phyloP scores from a whole-genome alignment of 2,888 invertebrate species.

The Drosophila tanythrix region DNA sequence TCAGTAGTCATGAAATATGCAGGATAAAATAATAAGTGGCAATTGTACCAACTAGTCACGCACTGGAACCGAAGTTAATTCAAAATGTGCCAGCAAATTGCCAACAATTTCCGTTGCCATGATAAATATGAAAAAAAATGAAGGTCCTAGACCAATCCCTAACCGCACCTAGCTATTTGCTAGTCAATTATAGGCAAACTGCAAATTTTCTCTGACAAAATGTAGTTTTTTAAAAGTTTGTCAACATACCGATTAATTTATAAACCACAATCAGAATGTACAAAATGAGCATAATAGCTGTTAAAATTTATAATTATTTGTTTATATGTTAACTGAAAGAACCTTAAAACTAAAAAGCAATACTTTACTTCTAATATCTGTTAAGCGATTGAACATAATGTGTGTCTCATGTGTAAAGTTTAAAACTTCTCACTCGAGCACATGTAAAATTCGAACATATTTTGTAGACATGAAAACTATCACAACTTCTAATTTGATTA shows the following conservation, averaged over 20 bases:
- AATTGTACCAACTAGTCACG: slow-evolving; percentile 29
- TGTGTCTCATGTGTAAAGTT: background rate
- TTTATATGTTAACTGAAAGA: no score
- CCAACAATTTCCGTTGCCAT: slow-evolving; percentile 13
- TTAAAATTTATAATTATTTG: background rate
- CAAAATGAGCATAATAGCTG: background rate
- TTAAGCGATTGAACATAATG: background rate
- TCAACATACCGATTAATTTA: background rate
- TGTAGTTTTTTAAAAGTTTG: background rate
- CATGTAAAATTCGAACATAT: background rate
- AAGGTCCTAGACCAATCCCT: background rate
- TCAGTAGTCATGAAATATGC: slow-evolving; percentile 55
- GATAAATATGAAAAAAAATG: background rate
- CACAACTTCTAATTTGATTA: background rate
- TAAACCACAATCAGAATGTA: background rate
- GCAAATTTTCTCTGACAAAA: background rate
- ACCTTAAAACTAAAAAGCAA: background rate
- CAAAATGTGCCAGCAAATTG: slow-evolving; percentile 25
- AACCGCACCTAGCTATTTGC: background rate
- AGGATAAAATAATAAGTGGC: slow-evolving; percentile 39
- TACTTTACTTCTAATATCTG: background rate
- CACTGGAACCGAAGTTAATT: slow-evolving; percentile 25
- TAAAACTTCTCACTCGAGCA: background rate
- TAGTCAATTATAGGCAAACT: background rate
- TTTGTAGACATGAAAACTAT: background rate